Percentiles rank a stretch among this genome's conserved stretches.
Conservation (phyloP, 2,113 vertebrate species). For the Delphinus delphis region DNA sequence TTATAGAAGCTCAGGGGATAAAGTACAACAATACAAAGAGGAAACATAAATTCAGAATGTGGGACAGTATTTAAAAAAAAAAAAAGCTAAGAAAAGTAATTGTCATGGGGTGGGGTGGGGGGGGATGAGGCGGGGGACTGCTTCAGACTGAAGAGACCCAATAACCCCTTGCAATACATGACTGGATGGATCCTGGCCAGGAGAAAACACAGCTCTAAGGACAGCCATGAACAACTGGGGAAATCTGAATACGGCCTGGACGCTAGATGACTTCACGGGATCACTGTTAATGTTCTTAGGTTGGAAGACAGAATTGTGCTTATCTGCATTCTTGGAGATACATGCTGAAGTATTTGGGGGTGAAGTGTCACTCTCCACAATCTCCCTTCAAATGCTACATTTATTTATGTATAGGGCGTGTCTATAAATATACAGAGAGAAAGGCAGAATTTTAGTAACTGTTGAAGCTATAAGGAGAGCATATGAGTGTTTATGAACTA, state of each 20-base stretch:
- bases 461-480: background rate
- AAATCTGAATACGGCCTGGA: background rate
- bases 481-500: background rate
- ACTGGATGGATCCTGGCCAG: background rate
- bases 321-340: background rate
- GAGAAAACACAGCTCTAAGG: background rate
- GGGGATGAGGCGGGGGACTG: rapidly evolving
- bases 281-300: background rate
- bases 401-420: background rate
- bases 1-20: background rate
- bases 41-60: background rate
- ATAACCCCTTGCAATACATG: background rate
- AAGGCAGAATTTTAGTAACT: background rate
- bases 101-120: rapidly evolving
- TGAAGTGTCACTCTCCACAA: background rate
- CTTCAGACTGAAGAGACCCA: background rate
- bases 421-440: background rate
- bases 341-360: background rate
- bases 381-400: background rate
- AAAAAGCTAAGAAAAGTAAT: background rate
- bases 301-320: background rate
- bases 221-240: background rate
- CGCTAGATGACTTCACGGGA: background rate
- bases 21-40: background rate
- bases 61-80: background rate